Base-by-base conservation (phyloP, 64 coral and sea anemone species). In the Stichodactyla helianthus region DNA sequence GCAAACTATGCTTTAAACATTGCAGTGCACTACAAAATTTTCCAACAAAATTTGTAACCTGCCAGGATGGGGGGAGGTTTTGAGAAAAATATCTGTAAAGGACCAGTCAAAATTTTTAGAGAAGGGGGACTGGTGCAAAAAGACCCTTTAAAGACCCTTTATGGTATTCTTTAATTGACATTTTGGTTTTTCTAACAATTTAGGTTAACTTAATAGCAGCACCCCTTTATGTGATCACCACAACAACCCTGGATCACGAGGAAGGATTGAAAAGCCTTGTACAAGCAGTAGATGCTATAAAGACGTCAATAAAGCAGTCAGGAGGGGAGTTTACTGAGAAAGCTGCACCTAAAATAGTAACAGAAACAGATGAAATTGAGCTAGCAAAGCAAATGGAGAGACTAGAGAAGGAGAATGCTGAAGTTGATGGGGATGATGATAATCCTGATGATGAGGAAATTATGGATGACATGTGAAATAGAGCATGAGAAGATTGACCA, bases 171-270 rank as follows among this genome's bases (percentile, higher is more conserved):
- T 58, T 20, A 18, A 52, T 55, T 58, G 12, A 25, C 44, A 59
- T 55, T 4, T 55, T 4, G 20, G 87, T 50, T 55, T 16, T 27
- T 79, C 2, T 25, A 7, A 71, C 55, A 17, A 35, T 57, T 19
- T 77, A 99, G 97, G 93, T 99, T 55, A 99, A 99, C 84, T 71
- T 99, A 17, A 99, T 99, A 88, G 97, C 97, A 79, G 93, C 97
- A 51, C 97, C 97, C 51, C 59, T 94, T 17, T 99, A 99, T 92
- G 97, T 99, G 26, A 90, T 99, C 20, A 99, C 97, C 13, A 99
- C 97, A 28, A 99, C 97, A 11, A 99, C 97, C 1, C 83, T 99
- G 82, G 88, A 99, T 86, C 90, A 91, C 17, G 97, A 99, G 19
- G 97, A 99, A 44, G 97, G 97, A 27, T 62, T 99, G 52, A 95